Evolutionary conservation across 1,140 invertebrate genomes (phyloP), one percentile per base, ranked within the genome.

Genomic region (Trissolcus basalis): DNA sequence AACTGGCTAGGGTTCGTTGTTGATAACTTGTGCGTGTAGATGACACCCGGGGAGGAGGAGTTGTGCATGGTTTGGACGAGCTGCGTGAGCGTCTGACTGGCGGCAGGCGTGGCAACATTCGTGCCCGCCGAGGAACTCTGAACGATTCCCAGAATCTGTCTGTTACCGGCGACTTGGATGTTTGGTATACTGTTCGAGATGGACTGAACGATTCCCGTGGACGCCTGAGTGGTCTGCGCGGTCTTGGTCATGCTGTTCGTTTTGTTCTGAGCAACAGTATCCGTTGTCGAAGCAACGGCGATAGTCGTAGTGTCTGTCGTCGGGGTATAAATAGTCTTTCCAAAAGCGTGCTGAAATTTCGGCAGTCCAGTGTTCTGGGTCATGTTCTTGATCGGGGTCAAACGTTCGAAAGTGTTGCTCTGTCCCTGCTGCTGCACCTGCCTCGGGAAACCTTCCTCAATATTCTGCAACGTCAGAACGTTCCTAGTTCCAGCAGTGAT

Each of bases 311-410:
- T 73, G 10, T 89, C 82, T 0, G 83, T 82, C 1, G 85, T 81
- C 0, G 86, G 50, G 1, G 83, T 87, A 9, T 86, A 88, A 13
- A 89, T 89, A 2, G 87, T 89, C 84, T 93, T 94, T 5, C 93
- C 92, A 82, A 95, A 95, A 2, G 92, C 93, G 84, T 94, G 93
- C 79, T 94, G 93, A 83, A 95, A 95, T 83, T 94, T 94, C 2
- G 93, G 93, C 64, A 95, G 83, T 50, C 88, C 75, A 74, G 90
- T 80, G 85, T 91, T 82, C 83, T 90, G 87, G 51, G 80, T 32
- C 8, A 74, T 47, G 5, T 44, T 55, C 41, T 87, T 87, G 2
- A 82, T 76, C 0, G 78, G 49, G 0, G 77, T 50, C 1, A 80
- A 5, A 55, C 83, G 79, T 7, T 85, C 85, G 43, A 81, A 87